These are phyloP conservation scores for Charanyca ferruginea DNA, from an alignment of 2,888 invertebrate species.

Conservation along the genomic window DNA sequence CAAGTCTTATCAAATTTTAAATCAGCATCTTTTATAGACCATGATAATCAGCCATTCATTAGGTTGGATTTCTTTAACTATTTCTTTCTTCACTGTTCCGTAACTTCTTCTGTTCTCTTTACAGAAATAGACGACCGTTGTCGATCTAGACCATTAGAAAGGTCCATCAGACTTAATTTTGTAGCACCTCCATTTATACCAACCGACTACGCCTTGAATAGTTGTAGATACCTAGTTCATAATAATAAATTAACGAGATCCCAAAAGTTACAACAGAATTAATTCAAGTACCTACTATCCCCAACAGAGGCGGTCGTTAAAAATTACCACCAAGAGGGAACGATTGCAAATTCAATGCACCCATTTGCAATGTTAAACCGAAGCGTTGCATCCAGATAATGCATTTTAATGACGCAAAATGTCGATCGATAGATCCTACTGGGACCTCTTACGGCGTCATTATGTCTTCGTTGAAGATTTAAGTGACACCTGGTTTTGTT, in stretches of 20 bases:
- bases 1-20: conserved; percentile 2
- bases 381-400: conserved; percentile 86
- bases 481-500: conserved; percentile 78
- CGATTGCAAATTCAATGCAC: conserved; percentile 84
- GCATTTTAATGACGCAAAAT: conserved; percentile 91
- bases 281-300: conserved; percentile 87
- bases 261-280: conserved; percentile 76
- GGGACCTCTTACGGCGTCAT: conserved; percentile 74
- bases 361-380: conserved; percentile 89
- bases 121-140: conserved; percentile 36
- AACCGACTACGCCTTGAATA: conserved; percentile 36
- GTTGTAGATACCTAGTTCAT: conserved; percentile 59
- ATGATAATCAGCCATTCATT: background rate
- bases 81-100: background rate
- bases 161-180: conserved; percentile 21
- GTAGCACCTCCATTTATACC: conserved; percentile 38
- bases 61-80: conserved; percentile 5
- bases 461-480: conserved; percentile 76
- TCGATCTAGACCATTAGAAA: conserved; percentile 29
- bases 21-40: no score
- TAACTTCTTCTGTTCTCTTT: conserved; percentile 11
- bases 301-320: conserved; percentile 85
- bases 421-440: conserved; percentile 80
- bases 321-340: conserved; percentile 85
- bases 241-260: conserved; percentile 71